Evolutionary conservation across 1,140 invertebrate species (phyloP), one percentile per base, ranked within the genome.

Genomic region (Leguminivora glycinivorella): DNA sequence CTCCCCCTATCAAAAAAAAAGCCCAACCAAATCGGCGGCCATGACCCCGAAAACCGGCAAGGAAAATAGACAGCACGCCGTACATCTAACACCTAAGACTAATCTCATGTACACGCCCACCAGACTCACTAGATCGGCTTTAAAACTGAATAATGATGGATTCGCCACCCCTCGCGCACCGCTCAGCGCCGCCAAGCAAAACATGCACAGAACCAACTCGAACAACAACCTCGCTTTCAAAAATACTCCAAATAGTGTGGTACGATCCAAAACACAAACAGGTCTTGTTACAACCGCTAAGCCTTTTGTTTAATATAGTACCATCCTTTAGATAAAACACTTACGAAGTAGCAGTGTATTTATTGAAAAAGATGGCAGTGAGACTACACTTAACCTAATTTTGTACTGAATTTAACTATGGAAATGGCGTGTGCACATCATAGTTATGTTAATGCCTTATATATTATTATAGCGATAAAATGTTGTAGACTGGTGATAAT

Each of bases 91-190:
- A 1, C 83, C 84, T 2, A 88, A 86, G 60, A 82, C 40, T 24
- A 84, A 82, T 67, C 72, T 85, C 0, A 10, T 83, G 12, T 77
- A 76, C 19, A 90, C 88, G 1, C 88, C 88, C 0, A 86, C 82
- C 0, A 78, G 86, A 31, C 72, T 90, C 0, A 90, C 88, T 1
- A 67, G 88, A 63, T 90, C 88, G 0, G 83, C 85, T 6, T 67
- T 85, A 3, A 90, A 88, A 69, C 22, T 89, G 1, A 88, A 87
- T 43, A 81, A 88, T 22, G 83, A 86, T 68, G 85, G 84, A 0
- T 89, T 91, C 25, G 86, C 87, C 0, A 89, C 87, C 0, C 87
- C 89, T 5, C 81, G 87, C 0, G 81, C 87, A 4, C 89, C 87
- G 0, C 77, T 89, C 12, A 85, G 82, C 19, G 82, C 83, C 0